Evolutionary conservation across 2,113 vertebrate species (phyloP).

Genomic region (Sphyrna mokarran): DNA sequence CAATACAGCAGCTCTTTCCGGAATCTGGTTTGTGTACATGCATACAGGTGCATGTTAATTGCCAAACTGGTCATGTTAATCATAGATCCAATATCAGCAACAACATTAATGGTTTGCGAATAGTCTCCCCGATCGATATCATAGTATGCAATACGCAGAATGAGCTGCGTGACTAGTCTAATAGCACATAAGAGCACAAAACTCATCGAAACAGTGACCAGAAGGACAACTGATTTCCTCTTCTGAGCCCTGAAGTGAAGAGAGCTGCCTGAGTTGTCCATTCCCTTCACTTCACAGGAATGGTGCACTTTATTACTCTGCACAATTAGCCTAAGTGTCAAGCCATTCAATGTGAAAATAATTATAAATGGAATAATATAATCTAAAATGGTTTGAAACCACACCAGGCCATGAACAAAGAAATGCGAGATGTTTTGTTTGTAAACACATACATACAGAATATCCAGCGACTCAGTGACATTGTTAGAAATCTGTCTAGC

Average conservation of each 20-base stretch:
- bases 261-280: background rate
- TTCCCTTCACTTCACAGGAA: slow-evolving; percentile 20
- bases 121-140: slow-evolving; percentile 49
- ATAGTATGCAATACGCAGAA: slow-evolving; percentile 50
- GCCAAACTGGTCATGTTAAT: slow-evolving; percentile 53
- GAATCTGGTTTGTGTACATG: slow-evolving; percentile 53
- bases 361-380: slow-evolving; percentile 52
- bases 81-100: slow-evolving; percentile 54
- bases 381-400: slow-evolving; percentile 50
- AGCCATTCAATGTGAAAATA: slow-evolving; percentile 51
- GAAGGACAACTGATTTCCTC: slow-evolving; percentile 51
- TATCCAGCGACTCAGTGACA: slow-evolving; percentile 38
- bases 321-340: slow-evolving; percentile 49
- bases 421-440: slow-evolving; percentile 39
- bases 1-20: slow-evolving; percentile 46
- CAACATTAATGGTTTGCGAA: slow-evolving; percentile 48
- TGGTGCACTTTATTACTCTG: slow-evolving; percentile 47
- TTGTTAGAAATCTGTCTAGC: slow-evolving; percentile 36
- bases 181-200: slow-evolving; percentile 51
- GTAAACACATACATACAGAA: slow-evolving; percentile 47
- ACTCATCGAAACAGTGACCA: slow-evolving; percentile 52
- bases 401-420: slow-evolving; percentile 50
- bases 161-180: slow-evolving; percentile 50
- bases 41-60: slow-evolving; percentile 55
- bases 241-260: slow-evolving; percentile 46